These are phyloP conservation scores for Hippopotamus amphibius DNA, from an alignment of 2,113 vertebrate genomes.

Conservation along the genomic window DNA sequence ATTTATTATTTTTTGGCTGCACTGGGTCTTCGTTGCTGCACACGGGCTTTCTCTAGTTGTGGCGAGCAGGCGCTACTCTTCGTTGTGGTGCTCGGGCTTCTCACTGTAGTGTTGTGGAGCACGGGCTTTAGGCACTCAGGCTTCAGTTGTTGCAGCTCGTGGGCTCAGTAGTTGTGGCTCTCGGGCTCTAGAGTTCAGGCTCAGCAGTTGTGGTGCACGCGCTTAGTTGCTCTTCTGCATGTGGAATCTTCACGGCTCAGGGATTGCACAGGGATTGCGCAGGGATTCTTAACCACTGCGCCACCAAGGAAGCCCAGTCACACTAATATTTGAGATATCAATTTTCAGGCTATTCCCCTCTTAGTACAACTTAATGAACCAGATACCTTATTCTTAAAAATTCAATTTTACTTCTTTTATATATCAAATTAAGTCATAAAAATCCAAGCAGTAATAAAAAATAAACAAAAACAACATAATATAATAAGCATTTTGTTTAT, in stretches of 20 bases:
- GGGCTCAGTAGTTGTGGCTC: too few relatives aligned
- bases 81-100: too few relatives aligned
- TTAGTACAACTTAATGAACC: background rate
- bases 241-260: too few relatives aligned
- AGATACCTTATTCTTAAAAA: background rate
- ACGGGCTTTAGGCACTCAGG: fast-evolving
- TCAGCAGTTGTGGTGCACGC: too few relatives aligned
- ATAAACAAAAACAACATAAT: background rate
- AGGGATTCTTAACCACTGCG: background rate
- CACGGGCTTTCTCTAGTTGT: too few relatives aligned
- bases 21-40: too few relatives aligned
- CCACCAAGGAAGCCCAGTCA: background rate
- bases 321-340: background rate
- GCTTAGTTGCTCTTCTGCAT: too few relatives aligned
- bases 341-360: background rate
- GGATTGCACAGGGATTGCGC: background rate
- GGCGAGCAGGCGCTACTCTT: too few relatives aligned
- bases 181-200: too few relatives aligned
- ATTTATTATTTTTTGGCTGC: too few relatives aligned
- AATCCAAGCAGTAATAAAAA: slow-evolving; percentile 22
- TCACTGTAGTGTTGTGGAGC: too few relatives aligned
- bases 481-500: background rate
- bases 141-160: too few relatives aligned
- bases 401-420: background rate
- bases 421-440: slow-evolving; percentile 13